These are phyloP conservation scores for Bryconaethiops microstoma DNA, from an alignment of 2,797 vertebrate species.

Conservation along the genomic window DNA sequence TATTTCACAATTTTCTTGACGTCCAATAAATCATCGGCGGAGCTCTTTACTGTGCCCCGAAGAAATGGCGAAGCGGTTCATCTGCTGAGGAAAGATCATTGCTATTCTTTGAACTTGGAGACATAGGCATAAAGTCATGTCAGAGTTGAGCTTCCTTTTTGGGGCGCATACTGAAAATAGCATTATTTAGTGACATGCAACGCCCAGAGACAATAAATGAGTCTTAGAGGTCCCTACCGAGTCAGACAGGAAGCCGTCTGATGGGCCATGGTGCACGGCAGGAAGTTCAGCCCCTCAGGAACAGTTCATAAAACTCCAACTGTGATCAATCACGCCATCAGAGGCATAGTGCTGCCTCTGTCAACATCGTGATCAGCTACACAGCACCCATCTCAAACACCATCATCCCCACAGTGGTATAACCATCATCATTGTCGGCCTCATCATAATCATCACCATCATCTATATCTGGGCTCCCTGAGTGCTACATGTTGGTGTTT, in stretches of 20 bases:
- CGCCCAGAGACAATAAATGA: conserved; percentile 79
- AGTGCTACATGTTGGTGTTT: conserved; percentile 71
- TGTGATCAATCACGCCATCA: conserved; percentile 81
- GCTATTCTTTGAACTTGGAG: conserved; percentile 75
- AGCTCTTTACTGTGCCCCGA: conserved; percentile 71
- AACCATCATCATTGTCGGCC: conserved; percentile 9
- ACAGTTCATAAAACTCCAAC: conserved; percentile 88
- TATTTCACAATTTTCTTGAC: conserved; percentile 63
- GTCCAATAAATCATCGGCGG: conserved; percentile 69
- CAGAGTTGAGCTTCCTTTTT: conserved; percentile 62
- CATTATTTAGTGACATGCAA: conserved; percentile 67
- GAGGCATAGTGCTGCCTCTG: conserved; percentile 25
- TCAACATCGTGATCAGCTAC: conserved; percentile 6
- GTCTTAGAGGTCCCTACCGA: conserved; percentile 76
- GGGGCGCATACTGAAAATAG: conserved; percentile 54
- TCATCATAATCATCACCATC: not conserved
- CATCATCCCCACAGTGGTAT: conserved; percentile 8
- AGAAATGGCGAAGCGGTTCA: conserved; percentile 65
- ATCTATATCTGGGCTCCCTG: conserved; percentile 14
- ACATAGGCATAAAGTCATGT: conserved; percentile 73
- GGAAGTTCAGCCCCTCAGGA: conserved; percentile 88
- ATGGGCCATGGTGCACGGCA: conserved; percentile 78
- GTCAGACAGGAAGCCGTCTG: conserved; percentile 86
- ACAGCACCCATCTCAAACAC: conserved; percentile 21
- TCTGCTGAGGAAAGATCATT: conserved; percentile 66